A percentile compares a stretch with the other conserved stretches of the same genome.
Conservation (phyloP, 2,113 vertebrate genomes). For the Podarcis muralis region DNA sequence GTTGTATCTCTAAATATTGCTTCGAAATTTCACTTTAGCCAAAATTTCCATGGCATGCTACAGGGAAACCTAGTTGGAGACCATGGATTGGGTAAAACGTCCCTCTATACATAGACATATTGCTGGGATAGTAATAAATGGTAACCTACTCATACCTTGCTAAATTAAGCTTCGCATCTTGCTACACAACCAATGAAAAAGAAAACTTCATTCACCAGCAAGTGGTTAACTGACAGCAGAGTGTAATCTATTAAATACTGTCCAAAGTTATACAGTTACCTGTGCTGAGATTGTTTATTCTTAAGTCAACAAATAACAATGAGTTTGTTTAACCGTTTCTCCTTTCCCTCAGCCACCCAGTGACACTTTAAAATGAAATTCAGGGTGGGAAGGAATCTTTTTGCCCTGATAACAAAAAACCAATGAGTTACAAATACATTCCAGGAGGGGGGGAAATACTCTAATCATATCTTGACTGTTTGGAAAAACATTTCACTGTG, state of each 20-base stretch:
- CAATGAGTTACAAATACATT: neutral
- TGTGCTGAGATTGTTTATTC: slow-evolving; percentile 5
- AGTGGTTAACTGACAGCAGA: neutral
- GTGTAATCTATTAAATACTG: slow-evolving; percentile 12
- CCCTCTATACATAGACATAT: neutral
- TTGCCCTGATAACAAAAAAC: neutral
- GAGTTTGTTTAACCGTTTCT: slow-evolving; percentile 7
- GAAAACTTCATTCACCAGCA: neutral
- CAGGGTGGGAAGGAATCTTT: neutral
- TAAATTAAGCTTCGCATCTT: neutral
- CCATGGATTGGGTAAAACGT: neutral
- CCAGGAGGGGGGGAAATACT: neutral
- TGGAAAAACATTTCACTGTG: slow-evolving; percentile 39
- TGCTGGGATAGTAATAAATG: neutral
- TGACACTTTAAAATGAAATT: slow-evolving; percentile 20
- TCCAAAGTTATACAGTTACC: slow-evolving; percentile 32
- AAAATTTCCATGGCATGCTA: neutral
- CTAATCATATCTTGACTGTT: slow-evolving; percentile 45
- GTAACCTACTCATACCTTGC: neutral
- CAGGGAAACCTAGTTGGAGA: neutral
- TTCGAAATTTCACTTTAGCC: neutral
- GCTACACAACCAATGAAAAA: slow-evolving; percentile 13
- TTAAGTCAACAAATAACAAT: neutral
- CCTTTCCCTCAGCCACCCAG: neutral
- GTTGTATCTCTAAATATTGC: neutral